phyloP scores from a whole-genome alignment of 1,140 invertebrate genomes.

The Halesus radiatus region DNA sequence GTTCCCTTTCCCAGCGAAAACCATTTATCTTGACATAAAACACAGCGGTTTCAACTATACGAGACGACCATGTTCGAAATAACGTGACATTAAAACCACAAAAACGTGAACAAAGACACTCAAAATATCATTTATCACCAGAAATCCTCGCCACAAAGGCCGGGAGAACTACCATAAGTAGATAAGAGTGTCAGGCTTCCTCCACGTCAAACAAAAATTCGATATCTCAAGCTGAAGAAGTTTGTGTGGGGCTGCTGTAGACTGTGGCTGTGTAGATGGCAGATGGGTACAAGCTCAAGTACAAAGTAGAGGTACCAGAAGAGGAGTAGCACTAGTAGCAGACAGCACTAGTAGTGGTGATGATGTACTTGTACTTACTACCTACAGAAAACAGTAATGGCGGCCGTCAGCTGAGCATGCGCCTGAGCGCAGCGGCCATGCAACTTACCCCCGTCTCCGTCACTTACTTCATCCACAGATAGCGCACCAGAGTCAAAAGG shows the following conservation, averaged over 20 bases:
- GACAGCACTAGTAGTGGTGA: neutral
- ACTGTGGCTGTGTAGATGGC: neutral
- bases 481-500: conserved; percentile 5
- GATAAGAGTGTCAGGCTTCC: conserved; percentile 19
- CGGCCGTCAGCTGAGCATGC: conserved; percentile 33
- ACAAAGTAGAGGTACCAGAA: neutral
- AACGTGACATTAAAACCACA: conserved; percentile 25
- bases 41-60: neutral
- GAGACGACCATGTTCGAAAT: neutral
- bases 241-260: neutral
- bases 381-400: conserved; percentile 21
- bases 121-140: conserved; percentile 36
- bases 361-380: neutral
- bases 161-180: conserved; percentile 9
- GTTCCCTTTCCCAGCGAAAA: conserved; percentile 3
- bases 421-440: conserved; percentile 32
- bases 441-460: neutral
- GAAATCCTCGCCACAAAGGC: conserved; percentile 11
- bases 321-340: neutral
- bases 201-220: conserved; percentile 34
- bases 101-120: conserved; percentile 28
- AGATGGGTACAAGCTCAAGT: neutral
- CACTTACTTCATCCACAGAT: neutral
- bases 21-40: conserved; percentile 17
- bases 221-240: conserved; percentile 15